Percentiles rank a stretch among this genome's conserved stretches.
phyloP scores from a whole-genome alignment of 2,113 vertebrate genomes.

The Tetraodon nigroviridis region DNA sequence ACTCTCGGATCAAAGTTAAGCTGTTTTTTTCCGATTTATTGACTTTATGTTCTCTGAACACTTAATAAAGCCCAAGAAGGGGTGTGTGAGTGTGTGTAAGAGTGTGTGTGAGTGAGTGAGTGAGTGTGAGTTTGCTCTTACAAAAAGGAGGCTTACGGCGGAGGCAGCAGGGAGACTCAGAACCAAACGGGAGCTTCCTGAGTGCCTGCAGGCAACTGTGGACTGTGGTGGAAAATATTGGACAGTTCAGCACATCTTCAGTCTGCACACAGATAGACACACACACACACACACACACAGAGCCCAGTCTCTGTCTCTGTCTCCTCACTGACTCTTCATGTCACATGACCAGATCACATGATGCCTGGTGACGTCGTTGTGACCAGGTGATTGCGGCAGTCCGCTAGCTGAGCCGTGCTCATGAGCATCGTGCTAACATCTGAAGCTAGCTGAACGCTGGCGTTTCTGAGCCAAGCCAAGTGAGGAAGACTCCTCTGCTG shows the following conservation, averaged over 20 bases:
- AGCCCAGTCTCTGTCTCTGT: not conserved
- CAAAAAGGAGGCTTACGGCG: constrained; percentile 6
- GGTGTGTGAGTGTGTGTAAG: not conserved
- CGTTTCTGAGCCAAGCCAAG: no score
- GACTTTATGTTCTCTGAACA: constrained; percentile 35
- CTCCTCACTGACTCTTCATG: no score
- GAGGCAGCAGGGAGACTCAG: constrained; percentile 21
- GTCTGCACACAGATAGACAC: constrained; percentile 10
- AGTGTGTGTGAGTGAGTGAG: constrained; percentile 15
- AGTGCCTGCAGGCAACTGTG: constrained; percentile 49
- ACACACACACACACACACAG: constrained; percentile 12
- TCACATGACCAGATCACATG: no score
- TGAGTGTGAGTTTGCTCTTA: not conserved
- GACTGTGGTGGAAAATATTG: constrained; percentile 61
- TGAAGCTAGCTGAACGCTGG: no score
- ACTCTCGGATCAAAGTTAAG: constrained; percentile 24
- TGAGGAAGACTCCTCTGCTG: no score
- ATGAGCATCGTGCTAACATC: no score
- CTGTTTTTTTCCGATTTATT: constrained; percentile 30
- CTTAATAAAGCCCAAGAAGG: constrained; percentile 42
- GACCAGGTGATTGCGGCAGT: no score
- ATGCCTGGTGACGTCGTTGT: no score
- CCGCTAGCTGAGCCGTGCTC: no score
- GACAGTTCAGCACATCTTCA: constrained; percentile 39
- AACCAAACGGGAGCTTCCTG: constrained; percentile 55